phyloP scores from a whole-genome alignment of 2,888 invertebrate species.

The Eupithecia pulchellata region DNA sequence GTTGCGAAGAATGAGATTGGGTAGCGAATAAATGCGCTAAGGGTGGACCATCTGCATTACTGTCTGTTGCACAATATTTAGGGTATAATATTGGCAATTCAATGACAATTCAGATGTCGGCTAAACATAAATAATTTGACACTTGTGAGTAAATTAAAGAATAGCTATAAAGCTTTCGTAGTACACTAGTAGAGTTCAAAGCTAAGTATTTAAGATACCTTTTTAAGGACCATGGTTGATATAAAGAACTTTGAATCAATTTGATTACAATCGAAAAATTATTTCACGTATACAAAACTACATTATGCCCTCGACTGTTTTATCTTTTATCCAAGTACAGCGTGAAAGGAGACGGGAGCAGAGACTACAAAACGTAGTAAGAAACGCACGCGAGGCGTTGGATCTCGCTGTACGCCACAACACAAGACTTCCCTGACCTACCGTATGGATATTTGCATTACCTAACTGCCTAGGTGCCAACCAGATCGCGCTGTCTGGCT shows the following conservation, averaged over 20 bases:
- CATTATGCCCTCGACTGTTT: neutral
- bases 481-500: neutral
- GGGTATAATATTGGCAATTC: too few relatives aligned
- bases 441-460: slow-evolving; percentile 28
- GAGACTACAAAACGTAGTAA: neutral
- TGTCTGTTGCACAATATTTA: neutral
- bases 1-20: neutral
- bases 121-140: too few relatives aligned
- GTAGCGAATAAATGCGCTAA: neutral
- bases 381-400: neutral
- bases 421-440: slow-evolving; percentile 22
- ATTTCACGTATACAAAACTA: neutral
- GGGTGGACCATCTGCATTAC: neutral
- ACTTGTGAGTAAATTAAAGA: too few relatives aligned
- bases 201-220: too few relatives aligned
- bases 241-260: too few relatives aligned
- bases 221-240: too few relatives aligned
- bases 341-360: neutral
- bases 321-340: neutral
- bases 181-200: too few relatives aligned
- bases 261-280: neutral
- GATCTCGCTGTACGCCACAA: neutral
- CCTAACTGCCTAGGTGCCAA: slow-evolving; percentile 16
- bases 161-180: too few relatives aligned
- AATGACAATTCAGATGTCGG: too few relatives aligned